Evolutionary conservation across 2,797 vertebrate genomes (phyloP).

Genomic region (Urocyon cinereoargenteus): DNA sequence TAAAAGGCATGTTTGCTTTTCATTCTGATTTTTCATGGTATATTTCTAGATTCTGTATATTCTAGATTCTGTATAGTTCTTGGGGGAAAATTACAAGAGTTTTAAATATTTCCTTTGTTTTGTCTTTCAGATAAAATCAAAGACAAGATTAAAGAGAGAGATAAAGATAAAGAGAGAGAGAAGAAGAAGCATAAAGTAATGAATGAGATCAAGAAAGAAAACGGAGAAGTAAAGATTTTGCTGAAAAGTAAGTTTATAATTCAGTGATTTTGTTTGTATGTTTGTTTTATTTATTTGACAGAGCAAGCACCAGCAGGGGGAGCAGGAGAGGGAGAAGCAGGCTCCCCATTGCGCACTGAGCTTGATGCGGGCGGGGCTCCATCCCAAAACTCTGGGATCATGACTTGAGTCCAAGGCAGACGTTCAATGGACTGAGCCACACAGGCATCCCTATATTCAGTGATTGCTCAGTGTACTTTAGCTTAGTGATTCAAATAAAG

Average conservation of each 20-base stretch:
- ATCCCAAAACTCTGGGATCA: too few species aligned
- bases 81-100: conserved; percentile 11
- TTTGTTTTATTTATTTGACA: too few species aligned
- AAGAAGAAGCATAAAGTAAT: conserved; percentile 96
- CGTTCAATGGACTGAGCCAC: too few species aligned
- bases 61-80: conserved; percentile 22
- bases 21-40: not conserved
- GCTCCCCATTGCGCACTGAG: too few species aligned
- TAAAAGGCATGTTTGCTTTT: not conserved
- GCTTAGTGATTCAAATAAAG: conserved; percentile 9
- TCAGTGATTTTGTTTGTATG: not conserved
- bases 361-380: too few species aligned
- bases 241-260: conserved; percentile 92
- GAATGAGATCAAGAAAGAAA: conserved; percentile 97
- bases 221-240: conserved; percentile 95
- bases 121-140: conserved; percentile 91
- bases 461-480: conserved; percentile 1
- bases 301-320: too few species aligned
- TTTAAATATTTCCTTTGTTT: conserved; percentile 73
- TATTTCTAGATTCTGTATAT: conserved; percentile 17
- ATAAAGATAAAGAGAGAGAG: conserved; percentile 92
- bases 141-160: conserved; percentile 90
- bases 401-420: too few species aligned
- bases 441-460: too few species aligned
- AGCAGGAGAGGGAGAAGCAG: too few species aligned